Percentiles rank a stretch among this genome's conserved stretches.
phyloP scores from a whole-genome alignment of 2,888 invertebrate species.

The Synanthedon andrenaeformis region DNA sequence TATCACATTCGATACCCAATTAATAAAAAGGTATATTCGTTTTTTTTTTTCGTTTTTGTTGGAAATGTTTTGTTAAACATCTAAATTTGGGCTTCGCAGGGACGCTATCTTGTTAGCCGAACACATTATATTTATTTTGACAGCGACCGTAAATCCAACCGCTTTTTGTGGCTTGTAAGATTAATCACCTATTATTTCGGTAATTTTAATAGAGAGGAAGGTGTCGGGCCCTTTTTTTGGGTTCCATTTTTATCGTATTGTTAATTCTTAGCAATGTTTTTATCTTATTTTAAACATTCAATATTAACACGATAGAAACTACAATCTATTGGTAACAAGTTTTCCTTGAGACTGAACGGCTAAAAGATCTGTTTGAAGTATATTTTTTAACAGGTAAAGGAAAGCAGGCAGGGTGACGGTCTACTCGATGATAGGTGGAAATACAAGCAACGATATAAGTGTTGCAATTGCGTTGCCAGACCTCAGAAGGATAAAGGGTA shows the following conservation, averaged over 20 bases:
- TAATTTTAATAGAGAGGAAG: constrained; percentile 58
- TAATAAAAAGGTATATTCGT: constrained; percentile 37
- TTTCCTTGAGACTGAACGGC: too few relatives aligned
- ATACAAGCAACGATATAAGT: too few relatives aligned
- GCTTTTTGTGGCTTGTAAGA: constrained; percentile 47
- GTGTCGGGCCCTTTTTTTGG: constrained; percentile 35
- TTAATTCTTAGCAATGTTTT: too few relatives aligned
- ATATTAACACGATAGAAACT: too few relatives aligned
- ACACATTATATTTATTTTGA: constrained; percentile 57
- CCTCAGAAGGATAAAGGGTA: too few relatives aligned
- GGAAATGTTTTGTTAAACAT: constrained; percentile 63
- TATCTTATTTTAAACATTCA: too few relatives aligned
- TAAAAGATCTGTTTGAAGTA: too few relatives aligned
- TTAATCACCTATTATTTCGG: constrained; percentile 61
- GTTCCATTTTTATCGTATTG: constrained; percentile 5
- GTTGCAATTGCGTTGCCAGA: too few relatives aligned
- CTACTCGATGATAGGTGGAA: too few relatives aligned
- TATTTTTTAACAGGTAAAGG: too few relatives aligned
- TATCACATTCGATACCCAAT: constrained; percentile 45
- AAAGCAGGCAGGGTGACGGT: too few relatives aligned
- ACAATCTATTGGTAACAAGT: too few relatives aligned
- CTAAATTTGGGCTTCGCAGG: constrained; percentile 51
- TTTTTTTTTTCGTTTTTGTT: constrained; percentile 20
- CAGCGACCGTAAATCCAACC: constrained; percentile 44
- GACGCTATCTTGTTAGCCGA: constrained; percentile 32